Base-by-base conservation (phyloP, 2,888 invertebrate genomes). In the Plemyria rubiginata region DNA sequence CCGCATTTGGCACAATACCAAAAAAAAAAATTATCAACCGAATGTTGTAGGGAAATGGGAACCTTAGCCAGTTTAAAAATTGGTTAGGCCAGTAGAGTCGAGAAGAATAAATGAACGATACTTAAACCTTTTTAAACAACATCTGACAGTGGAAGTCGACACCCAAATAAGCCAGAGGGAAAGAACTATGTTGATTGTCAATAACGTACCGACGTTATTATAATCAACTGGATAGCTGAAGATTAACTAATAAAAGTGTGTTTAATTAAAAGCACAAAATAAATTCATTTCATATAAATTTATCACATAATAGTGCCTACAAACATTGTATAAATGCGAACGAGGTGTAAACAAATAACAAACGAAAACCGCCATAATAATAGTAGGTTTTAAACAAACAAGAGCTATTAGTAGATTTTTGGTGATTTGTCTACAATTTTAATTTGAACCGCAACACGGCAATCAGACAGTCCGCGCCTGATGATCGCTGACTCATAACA, bases 1-100 rank as follows among this genome's bases (percentile, higher is more conserved):
- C 67, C 65, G 29, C 58, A 58, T 67, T 70, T 73, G 72, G 73
- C 73, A 73, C 56, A 1, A 57, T 51, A 68, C 69, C 73, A 72
- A 68, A 58, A 49, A 22, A 65, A 60, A 60, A 56, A 55, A 55
- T 55, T 45, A 64, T 52, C 51, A 55, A 63, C 46, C 59, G 15
- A 53, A 54, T 58, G 64, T 50, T 45, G 53, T 49, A 57, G 60
- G 16, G 45, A 53, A 52, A 22, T 40, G 54, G 43, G 54, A 57
- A 60, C 57, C 43, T 45, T 38, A 6, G 45, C 13, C 29, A 40
- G 64, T 60, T 56, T 60, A 54, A 45, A 57, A 60, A 38, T 64
- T 57, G 56, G 60, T 60, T 11, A n/a, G 49, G 36, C 4, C 32
- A 15, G n/a, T 38, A 28, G 40, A 52, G 36, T 48, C 52, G n/a